A percentile compares a stretch with the other conserved stretches of the same genome.
These are phyloP conservation scores for Patella pellucida DNA, from an alignment of 2,888 invertebrate species.

Conservation along the genomic window DNA sequence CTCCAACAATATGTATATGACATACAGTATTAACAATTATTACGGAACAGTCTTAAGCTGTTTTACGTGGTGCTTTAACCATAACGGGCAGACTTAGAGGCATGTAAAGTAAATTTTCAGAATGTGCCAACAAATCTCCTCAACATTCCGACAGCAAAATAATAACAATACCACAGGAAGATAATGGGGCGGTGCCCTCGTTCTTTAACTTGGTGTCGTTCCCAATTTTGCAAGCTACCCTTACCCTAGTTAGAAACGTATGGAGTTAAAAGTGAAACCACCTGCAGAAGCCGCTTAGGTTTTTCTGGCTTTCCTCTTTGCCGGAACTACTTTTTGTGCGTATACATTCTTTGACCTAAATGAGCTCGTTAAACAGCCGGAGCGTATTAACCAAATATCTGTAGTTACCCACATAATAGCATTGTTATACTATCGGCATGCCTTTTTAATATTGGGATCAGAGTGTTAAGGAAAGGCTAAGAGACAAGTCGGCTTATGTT, in stretches of 20 bases:
- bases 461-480: slow-evolving; percentile 4
- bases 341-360: slow-evolving; percentile 10
- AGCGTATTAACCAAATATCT: not conserved
- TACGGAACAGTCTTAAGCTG: too few species aligned
- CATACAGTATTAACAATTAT: too few species aligned
- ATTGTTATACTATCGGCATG: not conserved
- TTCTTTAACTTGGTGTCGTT: slow-evolving; percentile 1
- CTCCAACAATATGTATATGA: too few species aligned
- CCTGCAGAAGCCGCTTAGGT: not conserved
- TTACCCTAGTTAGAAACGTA: not conserved
- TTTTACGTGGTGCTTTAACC: too few species aligned
- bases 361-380: not conserved
- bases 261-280: slow-evolving; percentile 2
- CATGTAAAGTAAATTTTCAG: too few species aligned
- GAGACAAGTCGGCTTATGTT: slow-evolving; percentile 2
- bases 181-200: slow-evolving; percentile 2
- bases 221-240: not conserved
- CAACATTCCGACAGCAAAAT: not conserved
- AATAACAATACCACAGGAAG: not conserved
- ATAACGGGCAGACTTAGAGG: too few species aligned
- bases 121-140: not conserved
- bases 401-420: not conserved
- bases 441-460: slow-evolving; percentile 4
- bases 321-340: slow-evolving; percentile 7
- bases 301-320: not conserved